A percentile compares a stretch with the other conserved stretches of the same genome.
Conservation (phyloP, 1,140 invertebrate genomes). For the Drepana arcuata region DNA sequence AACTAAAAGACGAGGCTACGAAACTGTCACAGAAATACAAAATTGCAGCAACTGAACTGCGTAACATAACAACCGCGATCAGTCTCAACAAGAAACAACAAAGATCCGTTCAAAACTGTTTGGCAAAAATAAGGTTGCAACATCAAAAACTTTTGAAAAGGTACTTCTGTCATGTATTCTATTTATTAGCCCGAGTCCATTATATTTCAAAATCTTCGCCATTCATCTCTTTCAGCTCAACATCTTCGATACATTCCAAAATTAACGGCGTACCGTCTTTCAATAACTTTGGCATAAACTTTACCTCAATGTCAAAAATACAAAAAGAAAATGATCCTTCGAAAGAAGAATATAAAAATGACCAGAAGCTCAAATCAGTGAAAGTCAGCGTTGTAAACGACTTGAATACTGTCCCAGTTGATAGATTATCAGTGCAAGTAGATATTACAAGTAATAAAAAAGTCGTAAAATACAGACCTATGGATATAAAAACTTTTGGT, state of each 20-base stretch:
- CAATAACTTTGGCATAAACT: constrained; percentile 6
- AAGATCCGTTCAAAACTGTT: constrained; percentile 34
- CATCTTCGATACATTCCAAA: constrained; percentile 38
- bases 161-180: constrained; percentile 27
- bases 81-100: constrained; percentile 56
- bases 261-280: constrained; percentile 13
- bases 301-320: constrained; percentile 8
- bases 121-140: constrained; percentile 45
- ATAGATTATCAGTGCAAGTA: constrained; percentile 38
- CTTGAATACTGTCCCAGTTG: constrained; percentile 19
- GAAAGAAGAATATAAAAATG: constrained; percentile 29
- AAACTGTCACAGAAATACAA: constrained; percentile 59
- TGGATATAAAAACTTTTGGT: constrained; percentile 18
- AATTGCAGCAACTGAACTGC: constrained; percentile 50
- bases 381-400: constrained; percentile 31
- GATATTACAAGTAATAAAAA: constrained; percentile 46
- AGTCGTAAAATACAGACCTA: constrained; percentile 33
- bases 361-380: constrained; percentile 5
- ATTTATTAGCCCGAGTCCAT: neutral
- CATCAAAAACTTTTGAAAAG: constrained; percentile 57
- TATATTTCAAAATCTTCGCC: constrained; percentile 1
- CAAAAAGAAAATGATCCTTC: constrained; percentile 26
- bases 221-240: constrained; percentile 38
- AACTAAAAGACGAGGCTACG: constrained; percentile 51
- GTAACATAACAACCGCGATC: constrained; percentile 52